Conservation (phyloP, 2,797 vertebrate genomes). For the Tachyglossus aculeatus region DNA sequence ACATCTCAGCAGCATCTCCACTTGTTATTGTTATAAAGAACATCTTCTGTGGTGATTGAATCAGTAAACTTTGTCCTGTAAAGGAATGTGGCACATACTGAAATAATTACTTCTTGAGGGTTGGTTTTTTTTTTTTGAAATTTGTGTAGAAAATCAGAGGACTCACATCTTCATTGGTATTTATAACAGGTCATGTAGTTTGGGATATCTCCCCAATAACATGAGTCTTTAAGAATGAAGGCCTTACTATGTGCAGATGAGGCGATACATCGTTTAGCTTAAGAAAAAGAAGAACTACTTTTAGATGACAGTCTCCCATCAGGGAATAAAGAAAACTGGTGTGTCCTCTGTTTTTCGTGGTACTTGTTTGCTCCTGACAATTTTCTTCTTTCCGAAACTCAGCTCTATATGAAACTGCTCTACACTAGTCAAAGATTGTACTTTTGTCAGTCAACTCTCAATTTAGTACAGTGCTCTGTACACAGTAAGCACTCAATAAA, state of each 20-base stretch:
- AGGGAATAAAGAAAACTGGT: neutral
- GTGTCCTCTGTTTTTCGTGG: rapidly evolving
- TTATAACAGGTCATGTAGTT: no score
- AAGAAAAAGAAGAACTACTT: neutral
- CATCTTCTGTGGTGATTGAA: neutral
- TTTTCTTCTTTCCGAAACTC: neutral
- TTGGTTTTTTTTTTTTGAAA: no score
- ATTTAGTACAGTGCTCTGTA: no score
- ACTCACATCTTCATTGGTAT: neutral
- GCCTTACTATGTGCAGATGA: neutral
- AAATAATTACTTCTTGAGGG: conserved; percentile 12
- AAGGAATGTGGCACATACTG: neutral
- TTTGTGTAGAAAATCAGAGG: neutral
- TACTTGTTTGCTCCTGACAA: conserved; percentile 21
- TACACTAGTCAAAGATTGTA: no score
- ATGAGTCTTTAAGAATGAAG: neutral
- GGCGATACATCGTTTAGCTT: neutral
- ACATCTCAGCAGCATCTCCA: neutral
- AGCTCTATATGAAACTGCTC: neutral
- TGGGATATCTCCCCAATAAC: no score
- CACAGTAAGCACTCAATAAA: no score
- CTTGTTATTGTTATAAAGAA: neutral
- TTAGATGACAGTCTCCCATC: neutral
- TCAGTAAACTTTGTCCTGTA: neutral
- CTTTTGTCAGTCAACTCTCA: no score